These are phyloP conservation scores for Stegostoma tigrinum DNA, from an alignment of 2,113 vertebrate genomes.

Conservation along the genomic window DNA sequence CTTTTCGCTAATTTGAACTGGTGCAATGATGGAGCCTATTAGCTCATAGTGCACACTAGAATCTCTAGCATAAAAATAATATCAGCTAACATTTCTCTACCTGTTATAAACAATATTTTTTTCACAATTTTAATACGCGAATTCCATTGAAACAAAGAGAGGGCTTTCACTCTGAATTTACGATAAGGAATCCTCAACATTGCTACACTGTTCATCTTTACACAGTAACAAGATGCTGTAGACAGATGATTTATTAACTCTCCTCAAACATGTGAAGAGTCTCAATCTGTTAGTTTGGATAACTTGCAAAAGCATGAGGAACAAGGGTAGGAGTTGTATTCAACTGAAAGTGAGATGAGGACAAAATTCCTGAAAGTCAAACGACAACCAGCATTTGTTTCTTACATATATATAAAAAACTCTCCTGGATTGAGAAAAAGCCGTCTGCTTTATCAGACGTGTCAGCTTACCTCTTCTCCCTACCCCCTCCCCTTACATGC, in stretches of 20 bases:
- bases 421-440: background rate
- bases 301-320: background rate
- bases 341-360: background rate
- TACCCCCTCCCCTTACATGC: no score
- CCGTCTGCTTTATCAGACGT: background rate
- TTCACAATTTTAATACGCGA: background rate
- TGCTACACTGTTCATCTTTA: background rate
- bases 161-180: background rate
- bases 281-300: background rate
- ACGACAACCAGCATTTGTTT: background rate
- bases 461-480: background rate
- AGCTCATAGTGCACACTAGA: background rate
- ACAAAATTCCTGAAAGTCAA: background rate
- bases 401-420: background rate
- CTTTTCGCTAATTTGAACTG: background rate
- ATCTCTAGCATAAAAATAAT: background rate
- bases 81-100: background rate
- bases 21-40: background rate
- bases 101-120: background rate
- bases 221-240: background rate
- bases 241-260: background rate
- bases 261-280: background rate
- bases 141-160: background rate
- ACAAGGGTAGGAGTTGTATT: background rate
- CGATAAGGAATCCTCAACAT: background rate